Percentiles rank a stretch among this genome's conserved stretches.
phyloP scores from a whole-genome alignment of 2,797 vertebrate genomes.

The Xerus rutilus region DNA sequence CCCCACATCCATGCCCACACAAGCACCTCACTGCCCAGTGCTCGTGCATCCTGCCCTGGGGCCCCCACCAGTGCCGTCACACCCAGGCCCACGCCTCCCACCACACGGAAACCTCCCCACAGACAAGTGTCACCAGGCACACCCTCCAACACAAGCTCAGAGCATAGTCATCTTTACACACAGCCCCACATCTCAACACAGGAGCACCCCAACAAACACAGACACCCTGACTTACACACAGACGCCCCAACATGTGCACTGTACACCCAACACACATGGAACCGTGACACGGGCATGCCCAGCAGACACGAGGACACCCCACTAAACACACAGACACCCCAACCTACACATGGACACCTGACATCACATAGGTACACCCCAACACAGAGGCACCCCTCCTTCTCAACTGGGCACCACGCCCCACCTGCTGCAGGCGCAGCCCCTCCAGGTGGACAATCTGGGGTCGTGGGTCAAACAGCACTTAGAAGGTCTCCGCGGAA shows the following conservation, averaged over 20 bases:
- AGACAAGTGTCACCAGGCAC: background rate
- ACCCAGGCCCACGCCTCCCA: background rate
- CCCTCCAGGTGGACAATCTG: background rate
- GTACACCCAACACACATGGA: accelerated
- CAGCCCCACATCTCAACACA: background rate
- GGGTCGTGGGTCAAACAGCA: slow-evolving; percentile 78
- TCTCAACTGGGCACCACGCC: accelerated
- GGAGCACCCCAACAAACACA: background rate
- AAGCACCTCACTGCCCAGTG: background rate
- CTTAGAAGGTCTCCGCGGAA: slow-evolving; percentile 79
- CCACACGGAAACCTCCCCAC: background rate
- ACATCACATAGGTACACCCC: background rate
- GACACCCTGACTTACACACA: background rate
- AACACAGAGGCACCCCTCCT: background rate
- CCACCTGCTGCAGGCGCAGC: background rate
- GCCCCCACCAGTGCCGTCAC: background rate
- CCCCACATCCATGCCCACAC: background rate
- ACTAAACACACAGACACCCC: background rate
- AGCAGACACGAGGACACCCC: no score
- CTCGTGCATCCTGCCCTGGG: background rate
- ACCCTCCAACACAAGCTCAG: background rate
- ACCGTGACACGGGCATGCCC: background rate
- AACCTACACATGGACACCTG: no score
- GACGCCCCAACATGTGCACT: background rate
- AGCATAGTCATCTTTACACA: background rate